These are phyloP conservation scores for Mythimna impura DNA, from an alignment of 2,888 invertebrate species.

Conservation along the genomic window DNA sequence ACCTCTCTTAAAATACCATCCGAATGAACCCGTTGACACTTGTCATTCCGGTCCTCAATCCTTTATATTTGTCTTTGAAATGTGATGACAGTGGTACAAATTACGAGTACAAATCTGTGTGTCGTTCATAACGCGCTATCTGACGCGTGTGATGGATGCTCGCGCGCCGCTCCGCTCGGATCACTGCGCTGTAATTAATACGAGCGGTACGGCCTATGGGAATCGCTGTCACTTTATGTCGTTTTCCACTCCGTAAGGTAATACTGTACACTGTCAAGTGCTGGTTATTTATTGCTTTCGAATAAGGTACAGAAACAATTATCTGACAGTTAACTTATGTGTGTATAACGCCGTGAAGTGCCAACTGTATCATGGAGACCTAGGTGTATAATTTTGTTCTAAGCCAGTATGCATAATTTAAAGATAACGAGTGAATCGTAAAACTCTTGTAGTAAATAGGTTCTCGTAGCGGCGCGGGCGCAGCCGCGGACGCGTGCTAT, in stretches of 20 bases:
- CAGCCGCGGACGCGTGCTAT: constrained; percentile 80
- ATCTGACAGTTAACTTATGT: constrained; percentile 64
- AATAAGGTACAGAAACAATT: constrained; percentile 76
- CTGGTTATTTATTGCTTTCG: constrained; percentile 77
- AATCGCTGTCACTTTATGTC: constrained; percentile 86
- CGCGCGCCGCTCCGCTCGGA: constrained; percentile 77
- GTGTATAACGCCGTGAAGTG: constrained; percentile 56
- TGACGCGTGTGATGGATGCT: constrained; percentile 87
- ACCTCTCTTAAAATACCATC: constrained; percentile 89
- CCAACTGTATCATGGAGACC: constrained; percentile 57
- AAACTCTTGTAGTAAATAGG: constrained; percentile 86
- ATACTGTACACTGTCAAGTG: constrained; percentile 80
- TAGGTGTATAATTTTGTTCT: constrained; percentile 60
- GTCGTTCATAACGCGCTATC: constrained; percentile 89
- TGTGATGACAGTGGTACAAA: constrained; percentile 91
- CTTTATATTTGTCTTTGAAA: constrained; percentile 91
- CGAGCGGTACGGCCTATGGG: constrained; percentile 82
- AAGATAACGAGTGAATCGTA: constrained; percentile 88
- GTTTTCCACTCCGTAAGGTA: constrained; percentile 83
- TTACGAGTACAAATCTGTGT: constrained; percentile 90
- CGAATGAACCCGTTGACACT: constrained; percentile 88
- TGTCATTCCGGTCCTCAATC: constrained; percentile 89
- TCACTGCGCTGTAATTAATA: constrained; percentile 89
- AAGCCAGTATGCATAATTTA: constrained; percentile 80
- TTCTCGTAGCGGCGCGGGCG: constrained; percentile 72